phyloP scores from a whole-genome alignment of 2,888 invertebrate genomes.

The Sarcophaga variegata region DNA sequence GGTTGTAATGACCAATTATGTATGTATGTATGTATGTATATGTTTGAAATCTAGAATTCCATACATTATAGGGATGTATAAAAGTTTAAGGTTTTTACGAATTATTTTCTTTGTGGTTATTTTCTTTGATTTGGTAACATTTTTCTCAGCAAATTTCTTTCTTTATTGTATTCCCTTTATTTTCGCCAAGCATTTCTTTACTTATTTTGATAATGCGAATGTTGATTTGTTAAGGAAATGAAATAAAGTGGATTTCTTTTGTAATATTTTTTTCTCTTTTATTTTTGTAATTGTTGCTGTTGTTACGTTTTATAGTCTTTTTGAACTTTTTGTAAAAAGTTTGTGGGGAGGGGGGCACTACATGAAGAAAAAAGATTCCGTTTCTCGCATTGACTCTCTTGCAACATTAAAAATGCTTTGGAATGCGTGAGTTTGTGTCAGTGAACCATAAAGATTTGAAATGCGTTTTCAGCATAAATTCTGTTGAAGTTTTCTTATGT shows the following conservation, averaged over 20 bases:
- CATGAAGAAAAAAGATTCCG: no score
- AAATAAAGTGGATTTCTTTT: conserved; percentile 49
- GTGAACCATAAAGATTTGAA: conserved; percentile 61
- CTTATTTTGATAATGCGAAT: conserved; percentile 56
- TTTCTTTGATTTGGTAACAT: conserved; percentile 56
- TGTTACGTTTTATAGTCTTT: conserved; percentile 12
- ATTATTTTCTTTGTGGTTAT: conserved; percentile 14
- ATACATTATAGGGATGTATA: no score
- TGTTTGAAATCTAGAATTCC: no score
- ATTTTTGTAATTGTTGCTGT: background rate
- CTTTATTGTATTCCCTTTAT: conserved; percentile 15
- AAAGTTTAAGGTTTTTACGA: no score
- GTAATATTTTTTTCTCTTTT: background rate
- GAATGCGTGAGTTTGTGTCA: conserved; percentile 58
- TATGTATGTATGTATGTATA: no score
- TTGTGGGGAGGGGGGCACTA: background rate
- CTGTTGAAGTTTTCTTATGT: no score
- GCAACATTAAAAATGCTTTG: conserved; percentile 16
- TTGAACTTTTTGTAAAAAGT: conserved; percentile 19
- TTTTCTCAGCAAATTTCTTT: conserved; percentile 32
- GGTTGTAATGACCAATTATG: no score
- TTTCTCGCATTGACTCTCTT: conserved; percentile 36
- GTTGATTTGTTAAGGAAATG: conserved; percentile 66
- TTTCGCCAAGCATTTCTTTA: conserved; percentile 13
- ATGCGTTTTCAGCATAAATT: conserved; percentile 60